Percentiles rank a stretch among this genome's conserved stretches.
Conservation (phyloP, 2,888 invertebrate species). For the Drosophila lacicola region DNA sequence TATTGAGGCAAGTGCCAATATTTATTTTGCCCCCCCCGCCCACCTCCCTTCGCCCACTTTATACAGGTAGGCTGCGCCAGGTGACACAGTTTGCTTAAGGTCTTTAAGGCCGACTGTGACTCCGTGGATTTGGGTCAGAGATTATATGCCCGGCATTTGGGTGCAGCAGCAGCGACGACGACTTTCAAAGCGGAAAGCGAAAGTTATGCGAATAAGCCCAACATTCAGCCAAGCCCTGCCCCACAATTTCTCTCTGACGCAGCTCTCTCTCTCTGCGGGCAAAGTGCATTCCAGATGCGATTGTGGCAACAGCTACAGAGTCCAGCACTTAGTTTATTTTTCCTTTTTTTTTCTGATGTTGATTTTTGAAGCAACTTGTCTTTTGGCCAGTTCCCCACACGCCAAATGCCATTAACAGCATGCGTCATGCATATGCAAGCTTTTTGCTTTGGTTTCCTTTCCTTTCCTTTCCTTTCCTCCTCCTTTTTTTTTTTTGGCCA, state of each 20-base stretch:
- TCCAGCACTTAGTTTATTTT: slow-evolving; percentile 38
- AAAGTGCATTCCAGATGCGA: slow-evolving; percentile 71
- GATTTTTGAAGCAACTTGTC: slow-evolving; percentile 59
- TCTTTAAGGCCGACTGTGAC: slow-evolving; percentile 62
- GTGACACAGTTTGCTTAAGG: slow-evolving; percentile 73
- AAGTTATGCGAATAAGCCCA: slow-evolving; percentile 69
- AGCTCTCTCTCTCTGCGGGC: slow-evolving; percentile 20
- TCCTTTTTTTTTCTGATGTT: slow-evolving; percentile 43
- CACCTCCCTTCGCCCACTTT: neutral
- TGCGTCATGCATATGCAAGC: slow-evolving; percentile 70
- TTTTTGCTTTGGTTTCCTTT: slow-evolving; percentile 1
- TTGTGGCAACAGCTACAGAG: slow-evolving; percentile 40
- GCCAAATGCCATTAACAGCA: slow-evolving; percentile 67
- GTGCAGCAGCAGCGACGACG: slow-evolving; percentile 26
- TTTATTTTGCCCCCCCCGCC: slow-evolving; percentile 52
- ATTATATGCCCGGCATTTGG: slow-evolving; percentile 61
- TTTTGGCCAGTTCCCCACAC: slow-evolving; percentile 34
- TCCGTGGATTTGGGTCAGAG: slow-evolving; percentile 71
- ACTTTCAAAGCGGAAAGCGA: slow-evolving; percentile 59
- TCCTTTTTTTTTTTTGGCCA: slow-evolving; percentile 7
- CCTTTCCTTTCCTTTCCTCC: neutral
- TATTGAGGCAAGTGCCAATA: slow-evolving; percentile 80
- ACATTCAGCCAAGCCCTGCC: slow-evolving; percentile 40
- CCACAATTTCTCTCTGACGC: neutral
- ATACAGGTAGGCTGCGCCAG: slow-evolving; percentile 35